These are phyloP conservation scores for Megalonaias nervosa DNA, from an alignment of 1,140 invertebrate genomes.

Conservation along the genomic window DNA sequence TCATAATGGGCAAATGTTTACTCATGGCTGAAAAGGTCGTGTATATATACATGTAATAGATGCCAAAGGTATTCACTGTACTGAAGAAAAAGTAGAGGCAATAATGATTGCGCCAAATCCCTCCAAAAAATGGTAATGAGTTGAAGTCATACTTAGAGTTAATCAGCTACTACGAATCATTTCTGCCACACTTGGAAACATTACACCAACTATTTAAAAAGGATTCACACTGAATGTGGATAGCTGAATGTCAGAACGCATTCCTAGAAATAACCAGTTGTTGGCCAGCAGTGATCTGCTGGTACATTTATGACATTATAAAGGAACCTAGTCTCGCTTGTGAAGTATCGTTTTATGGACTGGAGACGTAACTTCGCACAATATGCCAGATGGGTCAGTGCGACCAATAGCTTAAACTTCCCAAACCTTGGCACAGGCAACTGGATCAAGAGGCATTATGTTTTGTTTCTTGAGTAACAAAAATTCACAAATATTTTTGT, in stretches of 20 bases:
- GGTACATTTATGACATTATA: constrained; percentile 1
- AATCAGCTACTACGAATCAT: constrained; percentile 35
- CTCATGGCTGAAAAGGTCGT: constrained; percentile 1
- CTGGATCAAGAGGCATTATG: constrained; percentile 72
- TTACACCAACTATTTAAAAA: constrained; percentile 17
- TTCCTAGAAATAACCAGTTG: constrained; percentile 1
- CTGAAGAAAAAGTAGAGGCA: constrained; percentile 29
- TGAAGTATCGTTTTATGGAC: constrained; percentile 28
- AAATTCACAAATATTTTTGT: constrained; percentile 71
- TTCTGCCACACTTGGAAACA: constrained; percentile 27
- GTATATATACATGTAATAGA: constrained; percentile 18
- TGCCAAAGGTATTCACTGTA: constrained; percentile 27
- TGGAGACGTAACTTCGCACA: constrained; percentile 43
- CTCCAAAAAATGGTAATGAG: constrained; percentile 18
- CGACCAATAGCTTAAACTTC: constrained; percentile 18
- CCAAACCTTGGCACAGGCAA: constrained; percentile 32
- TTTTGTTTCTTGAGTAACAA: constrained; percentile 64
- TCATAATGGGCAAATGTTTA: constrained; percentile 1
- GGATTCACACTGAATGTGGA: constrained; percentile 2
- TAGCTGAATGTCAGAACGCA: not conserved
- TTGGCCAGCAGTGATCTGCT: not conserved
- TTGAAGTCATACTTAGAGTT: constrained; percentile 35
- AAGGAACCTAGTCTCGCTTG: constrained; percentile 14
- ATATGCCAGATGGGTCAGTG: constrained; percentile 20
- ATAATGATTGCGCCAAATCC: constrained; percentile 12